Percentiles rank a stretch among this genome's conserved stretches.
phyloP scores from a whole-genome alignment of 2,797 vertebrate species.

The Rhodeus uyekii region DNA sequence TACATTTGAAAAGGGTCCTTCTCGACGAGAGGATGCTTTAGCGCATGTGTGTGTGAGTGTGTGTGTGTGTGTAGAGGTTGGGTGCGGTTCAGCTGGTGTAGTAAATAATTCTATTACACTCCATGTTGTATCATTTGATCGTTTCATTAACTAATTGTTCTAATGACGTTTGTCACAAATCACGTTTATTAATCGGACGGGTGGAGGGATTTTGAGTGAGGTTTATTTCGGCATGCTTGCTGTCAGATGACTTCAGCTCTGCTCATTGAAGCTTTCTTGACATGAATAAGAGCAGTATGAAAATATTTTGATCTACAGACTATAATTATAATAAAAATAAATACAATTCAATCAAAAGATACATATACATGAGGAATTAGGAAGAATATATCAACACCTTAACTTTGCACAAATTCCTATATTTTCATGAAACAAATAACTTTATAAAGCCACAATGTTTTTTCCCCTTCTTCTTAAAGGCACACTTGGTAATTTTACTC shows the following conservation, averaged over 20 bases:
- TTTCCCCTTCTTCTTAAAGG: background rate
- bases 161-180: background rate
- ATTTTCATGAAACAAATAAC: background rate
- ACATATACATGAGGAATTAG: background rate
- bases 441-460: background rate
- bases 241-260: background rate
- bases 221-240: background rate
- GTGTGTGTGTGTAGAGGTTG: conserved; percentile 53
- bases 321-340: background rate
- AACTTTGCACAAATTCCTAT: background rate
- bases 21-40: background rate
- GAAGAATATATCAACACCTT: background rate
- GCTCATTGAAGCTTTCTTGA: background rate
- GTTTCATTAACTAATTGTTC: background rate
- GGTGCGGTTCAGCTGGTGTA: conserved; percentile 69
- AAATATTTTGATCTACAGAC: background rate
- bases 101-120: conserved; percentile 21
- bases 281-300: background rate
- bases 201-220: background rate
- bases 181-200: background rate
- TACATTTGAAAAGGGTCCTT: background rate
- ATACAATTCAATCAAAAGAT: background rate
- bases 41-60: background rate
- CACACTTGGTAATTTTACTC: too few relatives aligned
- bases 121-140: background rate